Percentiles rank a stretch among this genome's conserved stretches.
Evolutionary conservation across 2,888 invertebrate genomes (phyloP).

Genomic region (Onchidella celtica): DNA sequence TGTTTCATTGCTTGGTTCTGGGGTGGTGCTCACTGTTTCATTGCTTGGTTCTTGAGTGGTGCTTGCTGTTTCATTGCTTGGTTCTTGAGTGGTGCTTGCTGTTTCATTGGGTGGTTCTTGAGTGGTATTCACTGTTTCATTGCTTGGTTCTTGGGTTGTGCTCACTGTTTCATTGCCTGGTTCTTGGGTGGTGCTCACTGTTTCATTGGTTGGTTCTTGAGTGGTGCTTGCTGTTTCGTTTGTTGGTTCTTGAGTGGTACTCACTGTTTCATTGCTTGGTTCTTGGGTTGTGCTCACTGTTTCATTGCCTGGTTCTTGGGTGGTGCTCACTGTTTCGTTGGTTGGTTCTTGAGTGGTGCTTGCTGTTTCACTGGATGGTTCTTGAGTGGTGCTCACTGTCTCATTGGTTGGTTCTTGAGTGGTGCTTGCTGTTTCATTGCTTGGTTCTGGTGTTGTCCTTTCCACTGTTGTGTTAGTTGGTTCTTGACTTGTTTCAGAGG

Average conservation of each 20-base stretch:
- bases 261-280: slow-evolving; percentile 24
- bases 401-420: slow-evolving; percentile 5
- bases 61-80: not conserved
- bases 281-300: slow-evolving; percentile 14
- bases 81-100: not conserved
- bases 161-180: not conserved
- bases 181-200: not conserved
- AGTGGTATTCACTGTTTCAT: not conserved
- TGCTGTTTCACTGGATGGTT: slow-evolving; percentile 8
- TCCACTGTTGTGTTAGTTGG: slow-evolving; percentile 5
- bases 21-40: slow-evolving; percentile 17
- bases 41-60: slow-evolving; percentile 13
- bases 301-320: slow-evolving; percentile 3
- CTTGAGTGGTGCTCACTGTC: slow-evolving; percentile 14
- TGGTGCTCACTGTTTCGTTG: slow-evolving; percentile 18
- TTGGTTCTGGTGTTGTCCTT: slow-evolving; percentile 1
- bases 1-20: not conserved
- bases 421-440: not conserved
- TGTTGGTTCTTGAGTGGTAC: slow-evolving; percentile 22
- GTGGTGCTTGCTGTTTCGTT: slow-evolving; percentile 19
- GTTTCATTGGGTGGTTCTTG: not conserved
- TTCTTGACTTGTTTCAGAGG: not conserved
- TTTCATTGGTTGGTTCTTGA: not conserved
- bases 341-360: slow-evolving; percentile 13
- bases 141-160: slow-evolving; percentile 1